A percentile compares a stretch with the other conserved stretches of the same genome.
phyloP scores from a whole-genome alignment of 1,140 invertebrate species.

The Muscidifurax raptorellus region DNA sequence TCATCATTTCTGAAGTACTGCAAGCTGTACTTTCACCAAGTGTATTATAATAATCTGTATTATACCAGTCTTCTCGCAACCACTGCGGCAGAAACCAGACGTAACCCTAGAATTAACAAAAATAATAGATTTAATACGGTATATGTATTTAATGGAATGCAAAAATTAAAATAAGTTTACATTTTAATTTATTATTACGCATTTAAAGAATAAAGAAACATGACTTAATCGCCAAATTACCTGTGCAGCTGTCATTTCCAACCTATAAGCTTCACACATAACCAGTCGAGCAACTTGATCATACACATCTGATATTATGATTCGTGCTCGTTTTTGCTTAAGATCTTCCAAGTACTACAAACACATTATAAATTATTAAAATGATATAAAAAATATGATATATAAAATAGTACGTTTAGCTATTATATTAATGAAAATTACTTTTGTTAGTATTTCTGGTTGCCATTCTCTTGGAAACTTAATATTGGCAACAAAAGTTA shows the following conservation, averaged over 20 bases:
- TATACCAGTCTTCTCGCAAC: constrained; percentile 82
- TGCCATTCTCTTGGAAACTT: constrained; percentile 81
- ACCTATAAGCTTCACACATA: constrained; percentile 86
- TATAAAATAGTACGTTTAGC: neutral
- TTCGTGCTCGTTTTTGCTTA: constrained; percentile 79
- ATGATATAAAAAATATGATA: neutral
- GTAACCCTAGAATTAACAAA: constrained; percentile 78
- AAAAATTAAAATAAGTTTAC: neutral
- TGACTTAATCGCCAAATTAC: constrained; percentile 58
- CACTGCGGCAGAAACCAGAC: constrained; percentile 90
- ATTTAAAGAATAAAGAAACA: neutral
- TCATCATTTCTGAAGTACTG: constrained; percentile 79
- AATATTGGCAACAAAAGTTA: constrained; percentile 82
- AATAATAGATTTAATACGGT: neutral
- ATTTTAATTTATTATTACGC: neutral
- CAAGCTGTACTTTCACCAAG: constrained; percentile 77
- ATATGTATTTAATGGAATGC: neutral
- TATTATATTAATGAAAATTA: constrained; percentile 56
- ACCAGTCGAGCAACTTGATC: constrained; percentile 80
- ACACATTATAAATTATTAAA: constrained; percentile 49
- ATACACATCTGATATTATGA: constrained; percentile 89
- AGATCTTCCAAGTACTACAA: constrained; percentile 83
- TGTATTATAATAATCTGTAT: constrained; percentile 79
- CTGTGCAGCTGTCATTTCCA: constrained; percentile 78
- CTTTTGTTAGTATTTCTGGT: constrained; percentile 73